Evolutionary conservation across 2,113 vertebrate species (phyloP), one percentile per base, ranked within the genome.

Genomic region (Stegastes partitus): DNA sequence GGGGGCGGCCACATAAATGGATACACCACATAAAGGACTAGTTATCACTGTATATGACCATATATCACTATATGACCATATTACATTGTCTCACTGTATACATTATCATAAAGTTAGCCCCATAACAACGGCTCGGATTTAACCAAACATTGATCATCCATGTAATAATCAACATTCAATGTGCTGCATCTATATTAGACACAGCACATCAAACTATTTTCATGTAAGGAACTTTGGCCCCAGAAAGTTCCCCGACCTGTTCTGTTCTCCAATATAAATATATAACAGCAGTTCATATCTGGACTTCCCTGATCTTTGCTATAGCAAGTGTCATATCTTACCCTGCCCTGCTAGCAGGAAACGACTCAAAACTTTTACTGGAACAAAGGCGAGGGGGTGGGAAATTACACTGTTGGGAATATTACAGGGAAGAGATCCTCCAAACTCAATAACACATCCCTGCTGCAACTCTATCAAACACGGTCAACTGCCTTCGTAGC

Each of bases 301-400:
- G 68, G 51, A 76, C 34, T 67, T 54, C 71, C 42, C 50, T 75
- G 57, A 6, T 61, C 31, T 70, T 65, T 54, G 63, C 22, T 50
- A 11, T 57, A n/a, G 28, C 39, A 53, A 73, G n/a, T 45, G 69
- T 68, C 69, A 74, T 59, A 53, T 79, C 26, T 64, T n/a, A 28
- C 16, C 22, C 58, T 67, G 22, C 45, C 54, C 54, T 37, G 58
- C 51, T 2, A 53, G 71, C 74, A 76, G 65, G 74, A 84, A 81
- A 75, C 55, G 44, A 56, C 54, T 61, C 22, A 57, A 79, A n/a
- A 77, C 75, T 86, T 73, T 73, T 63, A 59, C 23, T 56, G 73
- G 56, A 77, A 78, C 61, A 68, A 67, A 57, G 55, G 63, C 18
- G 50, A 44, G 31, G 42, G 42, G 39, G 56, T 69, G 28, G 71